Evolutionary conservation across 1,140 invertebrate genomes (phyloP), one percentile per base, ranked within the genome.

Genomic region (Sminthurides bifidus): DNA sequence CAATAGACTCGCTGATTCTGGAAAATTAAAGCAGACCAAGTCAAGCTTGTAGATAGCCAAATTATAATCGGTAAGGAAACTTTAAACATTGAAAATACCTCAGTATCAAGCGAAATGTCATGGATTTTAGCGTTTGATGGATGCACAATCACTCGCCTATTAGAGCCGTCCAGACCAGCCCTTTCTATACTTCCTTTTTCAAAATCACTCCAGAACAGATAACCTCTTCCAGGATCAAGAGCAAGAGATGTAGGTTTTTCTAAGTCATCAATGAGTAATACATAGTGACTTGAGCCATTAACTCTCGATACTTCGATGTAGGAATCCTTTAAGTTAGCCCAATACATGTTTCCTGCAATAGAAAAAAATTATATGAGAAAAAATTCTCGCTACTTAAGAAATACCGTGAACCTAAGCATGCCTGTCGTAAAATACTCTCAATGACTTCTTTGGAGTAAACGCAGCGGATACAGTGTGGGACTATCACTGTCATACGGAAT

Each of bases 171-270:
- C 15, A 61, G 45, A 4, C 52, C 58, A 54, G 75, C 68, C 49
- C 77, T 68, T 69, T 78, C 75, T 37, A 83, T 73, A 65, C 74
- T 74, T 27, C 68, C 60, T 54, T 14, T 49, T 37, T 21, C 3
- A 35, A 48, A 48, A 6, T 79, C 77, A 33, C 73, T 72, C 76
- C 81, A 80, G 66, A 83, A 84, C 41, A 86, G 60, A 63, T 74
- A 75, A 2, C 83, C 83, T 44, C 66, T 65, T 4, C 69, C 66
- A 12, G 81, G 79, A 73, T 85, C 80, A 30, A 84, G 69, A n/a
- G 76, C 78, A 51, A 85, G 65, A 12, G 76, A 70, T 58, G 68
- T 71, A 14, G 76, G 75, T 50, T 73, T 71, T n/a, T 73, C 71
- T 51, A 77, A 57, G 38, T 69, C 67, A 41, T 67, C 66, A 10